Conservation (phyloP, 2,888 invertebrate genomes). For the Ichneumoninae sp. region DNA sequence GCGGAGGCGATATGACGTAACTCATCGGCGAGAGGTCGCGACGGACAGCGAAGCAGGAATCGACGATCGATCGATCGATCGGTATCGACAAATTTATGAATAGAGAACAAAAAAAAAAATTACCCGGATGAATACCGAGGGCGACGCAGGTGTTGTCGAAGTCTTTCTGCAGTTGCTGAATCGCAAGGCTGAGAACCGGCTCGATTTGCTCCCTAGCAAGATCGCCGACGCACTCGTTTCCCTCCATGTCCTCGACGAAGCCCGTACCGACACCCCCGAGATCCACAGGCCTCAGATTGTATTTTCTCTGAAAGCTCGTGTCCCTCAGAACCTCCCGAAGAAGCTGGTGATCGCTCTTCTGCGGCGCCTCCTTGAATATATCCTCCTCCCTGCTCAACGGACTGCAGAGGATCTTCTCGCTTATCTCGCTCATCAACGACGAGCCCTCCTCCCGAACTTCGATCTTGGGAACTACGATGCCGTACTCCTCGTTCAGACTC, state of each 20-base stretch:
- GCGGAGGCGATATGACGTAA: constrained; percentile 12
- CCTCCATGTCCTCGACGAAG: constrained; percentile 87
- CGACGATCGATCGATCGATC: constrained; percentile 12
- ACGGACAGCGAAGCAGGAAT: neutral
- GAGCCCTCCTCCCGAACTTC: constrained; percentile 84
- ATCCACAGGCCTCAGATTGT: constrained; percentile 92
- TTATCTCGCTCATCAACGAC: constrained; percentile 9
- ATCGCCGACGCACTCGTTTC: constrained; percentile 87
- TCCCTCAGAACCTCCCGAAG: constrained; percentile 93
- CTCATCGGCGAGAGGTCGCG: neutral
- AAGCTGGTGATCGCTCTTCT: constrained; percentile 88
- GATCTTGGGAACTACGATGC: constrained; percentile 64
- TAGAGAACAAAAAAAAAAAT: constrained; percentile 84
- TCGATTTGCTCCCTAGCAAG: constrained; percentile 91
- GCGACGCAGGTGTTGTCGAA: constrained; percentile 93
- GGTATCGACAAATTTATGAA: neutral
- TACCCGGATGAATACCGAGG: constrained; percentile 95
- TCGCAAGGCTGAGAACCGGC: constrained; percentile 92
- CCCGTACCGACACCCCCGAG: constrained; percentile 86
- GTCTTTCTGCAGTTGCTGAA: constrained; percentile 94
- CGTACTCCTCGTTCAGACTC: constrained; percentile 66
- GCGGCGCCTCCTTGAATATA: constrained; percentile 72
- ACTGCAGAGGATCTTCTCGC: constrained; percentile 24
- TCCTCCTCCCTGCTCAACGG: constrained; percentile 75
- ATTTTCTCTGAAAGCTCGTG: constrained; percentile 93